Evolutionary conservation across 2,888 invertebrate genomes (phyloP), one percentile per base, ranked within the genome.

Genomic region (Dexiosoma caninum): DNA sequence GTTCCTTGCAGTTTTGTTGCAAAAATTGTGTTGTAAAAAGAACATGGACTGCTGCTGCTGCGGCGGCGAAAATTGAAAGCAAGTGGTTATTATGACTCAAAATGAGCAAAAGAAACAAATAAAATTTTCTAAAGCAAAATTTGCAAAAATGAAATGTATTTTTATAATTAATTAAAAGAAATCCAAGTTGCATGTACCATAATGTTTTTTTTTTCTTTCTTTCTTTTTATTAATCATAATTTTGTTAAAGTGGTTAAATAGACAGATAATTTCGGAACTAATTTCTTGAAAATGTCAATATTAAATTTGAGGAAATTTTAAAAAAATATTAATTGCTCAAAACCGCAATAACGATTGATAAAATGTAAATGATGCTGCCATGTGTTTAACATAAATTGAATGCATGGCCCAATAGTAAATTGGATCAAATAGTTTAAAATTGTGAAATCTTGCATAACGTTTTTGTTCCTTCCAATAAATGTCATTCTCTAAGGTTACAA

Each of bases 81-180:
- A 81, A 81, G 81, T 81, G 81, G 81, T 81, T 77, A 55, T 53
- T 55, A 81, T 81, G 81, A 81, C 72, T 81, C 81, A 81, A 81
- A 80, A 72, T 40, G n/a, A 64, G 57, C 46, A 77, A 70, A 62
- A 75, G 32, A n/a, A 8, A 53, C 5, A 37, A 27, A 30, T 46
- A 30, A 40, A 66, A 40, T 30, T 49, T n/a, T 42, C 6, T 5
- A 46, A 74, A 74, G 8, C 10, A 16, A 51, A 53, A 9, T 69
- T 53, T 12, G 9, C 19, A 59, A 55, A 53, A 32, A n/a, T 6
- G 42, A 72, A 44, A 51, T 60, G 3, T 37, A 49, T 70, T 59
- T 75, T 42, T 23, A 27, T 44, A 46, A 64, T 64, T 64, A 72
- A 64, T 72, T 55, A 49, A 53, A 67, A 37, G 12, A 14, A 60